Evolutionary conservation across 1,140 invertebrate genomes (phyloP).

Genomic region (Bathynomus jamesi): DNA sequence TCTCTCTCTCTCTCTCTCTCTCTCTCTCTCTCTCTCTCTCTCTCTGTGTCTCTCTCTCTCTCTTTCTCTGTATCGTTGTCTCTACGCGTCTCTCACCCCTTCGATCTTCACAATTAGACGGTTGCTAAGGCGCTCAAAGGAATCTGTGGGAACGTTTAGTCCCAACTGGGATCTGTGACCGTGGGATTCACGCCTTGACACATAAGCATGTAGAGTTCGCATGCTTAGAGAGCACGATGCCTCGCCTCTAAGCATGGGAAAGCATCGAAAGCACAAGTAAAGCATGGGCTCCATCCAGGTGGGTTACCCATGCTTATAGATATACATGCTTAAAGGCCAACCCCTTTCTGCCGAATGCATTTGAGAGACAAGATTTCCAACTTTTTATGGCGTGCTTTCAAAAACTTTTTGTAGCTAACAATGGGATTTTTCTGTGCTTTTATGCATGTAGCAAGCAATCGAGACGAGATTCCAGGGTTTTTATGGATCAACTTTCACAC

Average conservation of each 20-base stretch:
- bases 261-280: not conserved
- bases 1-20: not conserved
- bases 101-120: too few species aligned
- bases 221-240: not conserved
- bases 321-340: not conserved
- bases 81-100: not conserved
- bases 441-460: not conserved
- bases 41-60: not conserved
- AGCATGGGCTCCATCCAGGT: not conserved
- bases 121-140: too few species aligned
- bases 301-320: not conserved
- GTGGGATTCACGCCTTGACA: not conserved
- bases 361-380: not conserved
- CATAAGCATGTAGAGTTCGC: not conserved
- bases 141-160: not conserved
- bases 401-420: not conserved
- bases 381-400: not conserved
- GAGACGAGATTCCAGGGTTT: not conserved
- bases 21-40: not conserved
- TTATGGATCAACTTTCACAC: not conserved
- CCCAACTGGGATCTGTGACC: not conserved
- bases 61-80: not conserved
- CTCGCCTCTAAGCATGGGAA: not conserved
- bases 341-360: not conserved
- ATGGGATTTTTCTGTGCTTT: not conserved